phyloP scores from a whole-genome alignment of 2,888 invertebrate species.

The Cynaeus angustus region DNA sequence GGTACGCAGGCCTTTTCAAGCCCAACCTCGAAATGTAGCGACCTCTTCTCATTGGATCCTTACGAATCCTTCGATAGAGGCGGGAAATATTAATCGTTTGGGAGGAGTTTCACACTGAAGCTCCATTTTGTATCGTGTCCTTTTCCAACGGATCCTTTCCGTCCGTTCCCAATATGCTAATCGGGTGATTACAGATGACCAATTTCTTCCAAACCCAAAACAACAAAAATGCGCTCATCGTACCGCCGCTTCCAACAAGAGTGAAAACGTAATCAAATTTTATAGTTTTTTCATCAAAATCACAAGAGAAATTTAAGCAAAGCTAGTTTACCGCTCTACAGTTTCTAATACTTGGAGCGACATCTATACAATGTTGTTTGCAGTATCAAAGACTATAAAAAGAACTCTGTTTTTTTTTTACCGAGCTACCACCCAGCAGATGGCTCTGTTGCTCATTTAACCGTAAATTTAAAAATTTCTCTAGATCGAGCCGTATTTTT shows the following conservation, averaged over 20 bases:
- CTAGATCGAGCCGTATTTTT: too few relatives aligned
- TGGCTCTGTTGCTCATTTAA: too few relatives aligned
- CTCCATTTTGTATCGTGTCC: constrained; percentile 61
- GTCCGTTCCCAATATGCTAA: constrained; percentile 13
- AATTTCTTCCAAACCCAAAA: too few relatives aligned
- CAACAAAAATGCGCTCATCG: too few relatives aligned
- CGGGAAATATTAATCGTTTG: constrained; percentile 54
- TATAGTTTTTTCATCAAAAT: too few relatives aligned
- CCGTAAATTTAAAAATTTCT: too few relatives aligned
- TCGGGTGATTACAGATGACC: neutral
- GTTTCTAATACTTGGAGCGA: neutral
- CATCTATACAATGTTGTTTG: neutral
- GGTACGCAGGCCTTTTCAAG: constrained; percentile 58
- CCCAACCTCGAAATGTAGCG: constrained; percentile 53
- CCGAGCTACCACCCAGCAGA: too few relatives aligned
- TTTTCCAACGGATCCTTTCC: constrained; percentile 51
- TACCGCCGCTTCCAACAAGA: too few relatives aligned
- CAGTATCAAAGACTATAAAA: too few relatives aligned
- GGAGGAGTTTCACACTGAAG: constrained; percentile 52
- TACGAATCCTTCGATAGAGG: constrained; percentile 52
- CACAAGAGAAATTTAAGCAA: too few relatives aligned
- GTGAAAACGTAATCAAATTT: too few relatives aligned
- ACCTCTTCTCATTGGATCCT: constrained; percentile 57
- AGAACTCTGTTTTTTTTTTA: too few relatives aligned
- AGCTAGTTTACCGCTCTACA: neutral